Conservation (phyloP, 2,888 invertebrate genomes). For the Biston stratarius region DNA sequence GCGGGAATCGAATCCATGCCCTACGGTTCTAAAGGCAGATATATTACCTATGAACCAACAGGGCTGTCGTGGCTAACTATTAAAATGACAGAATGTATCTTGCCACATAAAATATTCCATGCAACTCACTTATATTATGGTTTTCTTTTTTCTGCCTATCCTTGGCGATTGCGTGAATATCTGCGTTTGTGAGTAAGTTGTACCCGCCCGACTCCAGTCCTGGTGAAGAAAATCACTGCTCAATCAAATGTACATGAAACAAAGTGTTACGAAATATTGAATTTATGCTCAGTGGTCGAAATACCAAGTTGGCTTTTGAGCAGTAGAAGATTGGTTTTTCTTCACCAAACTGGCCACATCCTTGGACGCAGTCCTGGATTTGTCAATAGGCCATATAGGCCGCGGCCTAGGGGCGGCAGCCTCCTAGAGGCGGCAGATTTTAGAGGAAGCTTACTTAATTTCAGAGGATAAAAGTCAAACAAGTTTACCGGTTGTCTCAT, state of each 20-base stretch:
- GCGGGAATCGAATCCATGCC: too few relatives aligned
- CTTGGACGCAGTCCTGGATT: too few relatives aligned
- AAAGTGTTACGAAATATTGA: neutral
- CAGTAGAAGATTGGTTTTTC: neutral
- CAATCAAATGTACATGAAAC: neutral
- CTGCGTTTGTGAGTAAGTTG: slow-evolving; percentile 56
- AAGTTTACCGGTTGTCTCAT: too few relatives aligned
- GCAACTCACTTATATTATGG: slow-evolving; percentile 96
- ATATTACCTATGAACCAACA: too few relatives aligned
- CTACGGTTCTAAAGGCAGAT: too few relatives aligned
- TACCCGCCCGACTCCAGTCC: slow-evolving; percentile 34
- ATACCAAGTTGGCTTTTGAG: neutral
- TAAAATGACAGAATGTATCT: neutral
- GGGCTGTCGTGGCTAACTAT: too few relatives aligned
- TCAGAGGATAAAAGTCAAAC: too few relatives aligned
- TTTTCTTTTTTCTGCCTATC: slow-evolving; percentile 98
- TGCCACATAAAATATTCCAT: neutral
- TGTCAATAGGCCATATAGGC: too few relatives aligned
- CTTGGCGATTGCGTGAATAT: slow-evolving; percentile 94
- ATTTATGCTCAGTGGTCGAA: neutral
- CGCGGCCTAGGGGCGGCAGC: too few relatives aligned
- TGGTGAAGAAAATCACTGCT: slow-evolving; percentile 6
- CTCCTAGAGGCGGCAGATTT: too few relatives aligned
- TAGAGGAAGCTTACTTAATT: too few relatives aligned
- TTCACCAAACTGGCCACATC: neutral